These are phyloP conservation scores for Archivesica marissinica DNA, from an alignment of 1,140 invertebrate genomes.

Conservation along the genomic window DNA sequence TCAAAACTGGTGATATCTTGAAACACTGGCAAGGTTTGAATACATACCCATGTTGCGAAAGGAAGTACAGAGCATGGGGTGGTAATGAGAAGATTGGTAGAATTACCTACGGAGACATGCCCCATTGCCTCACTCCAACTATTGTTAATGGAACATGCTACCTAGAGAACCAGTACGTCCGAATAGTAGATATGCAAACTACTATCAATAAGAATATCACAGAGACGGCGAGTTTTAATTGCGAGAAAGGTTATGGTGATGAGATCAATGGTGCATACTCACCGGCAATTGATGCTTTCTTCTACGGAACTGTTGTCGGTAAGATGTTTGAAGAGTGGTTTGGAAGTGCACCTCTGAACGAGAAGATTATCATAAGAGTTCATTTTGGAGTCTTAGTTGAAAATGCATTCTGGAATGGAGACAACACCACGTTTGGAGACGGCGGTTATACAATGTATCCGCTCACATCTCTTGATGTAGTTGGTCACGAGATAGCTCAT, in stretches of 20 bases:
- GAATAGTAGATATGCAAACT: slow-evolving; percentile 66
- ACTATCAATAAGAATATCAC: slow-evolving; percentile 28
- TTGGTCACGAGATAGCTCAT: slow-evolving; percentile 72
- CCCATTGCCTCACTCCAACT: slow-evolving; percentile 55
- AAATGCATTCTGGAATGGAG: slow-evolving; percentile 70
- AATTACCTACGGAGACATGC: slow-evolving; percentile 63
- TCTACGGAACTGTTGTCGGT: slow-evolving; percentile 66
- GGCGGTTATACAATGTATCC: slow-evolving; percentile 64
- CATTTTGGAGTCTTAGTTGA: slow-evolving; percentile 62
- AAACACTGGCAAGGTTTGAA: slow-evolving; percentile 55
- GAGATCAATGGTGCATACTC: slow-evolving; percentile 71
- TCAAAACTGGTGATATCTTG: slow-evolving; percentile 51
- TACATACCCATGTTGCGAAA: slow-evolving; percentile 47
- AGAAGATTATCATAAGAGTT: slow-evolving; percentile 64
- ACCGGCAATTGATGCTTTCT: slow-evolving; percentile 70
- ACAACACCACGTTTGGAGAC: slow-evolving; percentile 68
- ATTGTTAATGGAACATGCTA: slow-evolving; percentile 52
- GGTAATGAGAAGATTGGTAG: slow-evolving; percentile 69
- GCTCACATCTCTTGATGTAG: slow-evolving; percentile 65
- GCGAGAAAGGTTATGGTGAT: slow-evolving; percentile 60
- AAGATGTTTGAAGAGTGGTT: slow-evolving; percentile 71
- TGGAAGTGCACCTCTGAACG: slow-evolving; percentile 40
- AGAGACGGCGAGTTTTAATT: slow-evolving; percentile 51
- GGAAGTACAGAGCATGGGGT: slow-evolving; percentile 56
- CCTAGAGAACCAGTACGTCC: slow-evolving; percentile 69